Conservation (phyloP, 2,797 vertebrate species). For the Macroramphosus scolopax region DNA sequence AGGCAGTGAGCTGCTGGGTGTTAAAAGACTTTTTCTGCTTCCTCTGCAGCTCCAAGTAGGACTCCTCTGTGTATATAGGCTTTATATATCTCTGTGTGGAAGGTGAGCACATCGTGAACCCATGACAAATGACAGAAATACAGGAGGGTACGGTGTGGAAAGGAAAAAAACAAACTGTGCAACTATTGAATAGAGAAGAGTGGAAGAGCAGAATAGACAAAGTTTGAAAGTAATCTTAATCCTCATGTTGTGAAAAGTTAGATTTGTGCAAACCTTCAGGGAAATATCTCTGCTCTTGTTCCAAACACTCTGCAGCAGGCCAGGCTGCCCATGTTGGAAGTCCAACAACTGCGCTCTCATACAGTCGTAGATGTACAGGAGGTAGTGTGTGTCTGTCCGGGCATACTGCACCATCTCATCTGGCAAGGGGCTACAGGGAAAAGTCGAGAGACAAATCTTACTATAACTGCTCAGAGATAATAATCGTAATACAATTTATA, state of each 20-base stretch:
- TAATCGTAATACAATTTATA: too few species aligned
- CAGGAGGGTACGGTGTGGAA: conserved; percentile 1
- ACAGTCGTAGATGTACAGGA: conserved; percentile 92
- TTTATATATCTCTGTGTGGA: conserved; percentile 89
- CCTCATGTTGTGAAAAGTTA: neutral
- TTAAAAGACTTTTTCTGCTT: conserved; percentile 93
- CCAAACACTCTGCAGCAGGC: conserved; percentile 87
- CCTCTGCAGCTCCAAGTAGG: conserved; percentile 89
- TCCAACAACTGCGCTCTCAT: conserved; percentile 84
- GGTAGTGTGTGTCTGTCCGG: conserved; percentile 91
- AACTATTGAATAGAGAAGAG: too few species aligned
- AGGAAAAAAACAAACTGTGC: too few species aligned
- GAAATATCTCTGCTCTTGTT: conserved; percentile 89
- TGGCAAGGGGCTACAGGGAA: conserved; percentile 84
- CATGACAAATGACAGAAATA: conserved; percentile 13
- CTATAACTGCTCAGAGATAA: neutral
- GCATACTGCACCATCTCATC: conserved; percentile 94
- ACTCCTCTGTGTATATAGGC: conserved; percentile 92
- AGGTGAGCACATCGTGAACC: neutral
- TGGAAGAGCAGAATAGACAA: neutral
- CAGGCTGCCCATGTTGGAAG: conserved; percentile 76
- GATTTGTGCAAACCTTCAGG: conserved; percentile 82
- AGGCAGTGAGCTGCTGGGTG: conserved; percentile 90
- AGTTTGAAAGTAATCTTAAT: conserved; percentile 12
- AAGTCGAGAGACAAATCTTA: conserved; percentile 3